These are phyloP conservation scores for Hydractinia symbiolongicarpus DNA, from an alignment of 30 jellyfish, hydroid and myxozoan genomes.

Conservation along the genomic window DNA sequence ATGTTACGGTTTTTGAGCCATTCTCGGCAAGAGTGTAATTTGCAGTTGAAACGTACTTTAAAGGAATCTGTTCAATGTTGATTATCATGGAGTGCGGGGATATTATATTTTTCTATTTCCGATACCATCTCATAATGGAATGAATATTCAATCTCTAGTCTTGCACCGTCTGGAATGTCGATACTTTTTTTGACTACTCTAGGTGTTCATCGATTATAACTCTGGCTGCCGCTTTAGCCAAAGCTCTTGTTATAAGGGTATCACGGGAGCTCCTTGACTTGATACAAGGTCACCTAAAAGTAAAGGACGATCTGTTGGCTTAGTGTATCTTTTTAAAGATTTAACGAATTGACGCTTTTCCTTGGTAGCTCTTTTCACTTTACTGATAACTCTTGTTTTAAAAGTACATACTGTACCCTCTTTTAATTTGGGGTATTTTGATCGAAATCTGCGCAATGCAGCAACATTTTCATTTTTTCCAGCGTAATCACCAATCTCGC, in stretches of 20 bases:
- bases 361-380: neutral
- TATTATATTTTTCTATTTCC: too few relatives aligned
- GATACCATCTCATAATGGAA: constrained; percentile 16
- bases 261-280: constrained; percentile 2
- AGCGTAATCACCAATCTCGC: too few relatives aligned
- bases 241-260: neutral
- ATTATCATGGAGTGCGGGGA: too few relatives aligned
- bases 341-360: neutral
- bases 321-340: neutral
- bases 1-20: constrained; percentile 12
- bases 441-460: too few relatives aligned
- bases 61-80: too few relatives aligned
- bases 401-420: constrained; percentile 13
- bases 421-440: constrained; percentile 5
- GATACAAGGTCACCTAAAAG: constrained; percentile 16
- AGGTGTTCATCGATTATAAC: neutral
- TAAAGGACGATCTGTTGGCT: constrained; percentile 13
- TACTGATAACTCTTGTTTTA: neutral
- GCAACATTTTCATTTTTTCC: too few relatives aligned
- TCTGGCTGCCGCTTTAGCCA: constrained; percentile 7
- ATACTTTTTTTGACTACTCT: neutral
- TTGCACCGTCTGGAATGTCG: constrained; percentile 21
- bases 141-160: constrained; percentile 6
- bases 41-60: constrained; percentile 17
- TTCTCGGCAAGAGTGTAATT: constrained; percentile 26